Evolutionary conservation across 2,113 vertebrate genomes (phyloP).

Genomic region (Myiozetetes cayanensis): DNA sequence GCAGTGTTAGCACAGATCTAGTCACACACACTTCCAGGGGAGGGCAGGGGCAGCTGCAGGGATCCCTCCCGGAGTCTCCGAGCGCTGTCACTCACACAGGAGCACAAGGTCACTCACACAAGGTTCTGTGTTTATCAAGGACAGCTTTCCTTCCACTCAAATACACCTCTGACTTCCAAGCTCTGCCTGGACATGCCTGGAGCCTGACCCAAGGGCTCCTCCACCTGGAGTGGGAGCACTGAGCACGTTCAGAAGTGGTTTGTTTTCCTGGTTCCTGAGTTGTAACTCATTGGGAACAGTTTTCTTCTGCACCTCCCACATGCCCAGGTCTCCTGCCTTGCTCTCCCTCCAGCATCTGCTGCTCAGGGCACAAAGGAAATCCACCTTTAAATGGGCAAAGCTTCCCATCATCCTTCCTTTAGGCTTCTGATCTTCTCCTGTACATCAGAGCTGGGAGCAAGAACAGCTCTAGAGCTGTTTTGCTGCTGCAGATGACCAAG

Average conservation of each 20-base stretch:
- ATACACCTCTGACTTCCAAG: not conserved
- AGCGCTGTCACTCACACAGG: rapidly evolving
- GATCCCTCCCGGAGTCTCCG: not conserved
- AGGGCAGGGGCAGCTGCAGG: not conserved
- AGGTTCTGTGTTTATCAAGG: not conserved
- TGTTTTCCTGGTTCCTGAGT: not conserved
- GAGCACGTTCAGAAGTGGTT: not conserved
- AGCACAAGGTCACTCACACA: no score
- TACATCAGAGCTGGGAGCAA: not conserved
- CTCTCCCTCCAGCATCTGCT: not conserved
- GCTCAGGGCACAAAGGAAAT: not conserved
- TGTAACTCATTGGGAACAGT: not conserved
- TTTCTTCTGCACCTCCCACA: not conserved
- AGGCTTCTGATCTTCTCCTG: not conserved
- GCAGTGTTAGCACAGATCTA: not conserved
- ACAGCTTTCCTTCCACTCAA: not conserved
- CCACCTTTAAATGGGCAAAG: not conserved
- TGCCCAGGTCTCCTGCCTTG: rapidly evolving
- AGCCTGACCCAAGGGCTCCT: not conserved
- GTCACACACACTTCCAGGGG: not conserved
- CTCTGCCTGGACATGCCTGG: not conserved
- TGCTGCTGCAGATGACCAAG: not conserved
- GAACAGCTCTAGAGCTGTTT: not conserved
- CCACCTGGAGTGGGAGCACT: not conserved
- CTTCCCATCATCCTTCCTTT: not conserved